phyloP scores from a whole-genome alignment of 23 tunicate genomes.

The Corella eumyota region DNA sequence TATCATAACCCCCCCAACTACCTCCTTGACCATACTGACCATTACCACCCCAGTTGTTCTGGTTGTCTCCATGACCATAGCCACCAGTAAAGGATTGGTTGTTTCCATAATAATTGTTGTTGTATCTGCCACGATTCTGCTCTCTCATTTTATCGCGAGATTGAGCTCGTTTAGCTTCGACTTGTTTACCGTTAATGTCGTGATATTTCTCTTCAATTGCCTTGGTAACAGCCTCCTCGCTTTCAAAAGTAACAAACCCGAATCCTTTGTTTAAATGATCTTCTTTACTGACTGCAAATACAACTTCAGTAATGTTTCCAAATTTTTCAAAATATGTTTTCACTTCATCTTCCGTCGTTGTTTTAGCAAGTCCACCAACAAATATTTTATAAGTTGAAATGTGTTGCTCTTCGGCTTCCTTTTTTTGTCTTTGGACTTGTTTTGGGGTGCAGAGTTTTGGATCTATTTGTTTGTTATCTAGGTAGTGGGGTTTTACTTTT shows the following conservation, averaged over 20 bases:
- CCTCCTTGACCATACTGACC: conserved; percentile 18
- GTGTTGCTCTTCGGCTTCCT: conserved; percentile 32
- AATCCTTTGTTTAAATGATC: conserved; percentile 41
- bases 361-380: conserved; percentile 40
- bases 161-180: conserved; percentile 41
- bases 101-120: neutral
- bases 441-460: conserved; percentile 64
- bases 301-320: conserved; percentile 34
- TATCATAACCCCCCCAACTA: conserved; percentile 12
- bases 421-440: conserved; percentile 34
- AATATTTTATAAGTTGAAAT: conserved; percentile 35
- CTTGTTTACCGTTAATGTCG: conserved; percentile 29
- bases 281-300: conserved; percentile 37
- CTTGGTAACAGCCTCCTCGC: conserved; percentile 10
- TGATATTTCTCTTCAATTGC: conserved; percentile 29
- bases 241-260: conserved; percentile 54
- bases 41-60: neutral
- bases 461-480: conserved; percentile 49
- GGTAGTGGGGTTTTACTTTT: conserved; percentile 26
- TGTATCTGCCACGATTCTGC: neutral
- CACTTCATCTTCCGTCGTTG: conserved; percentile 33
- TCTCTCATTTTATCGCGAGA: conserved; percentile 21
- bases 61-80: conserved; percentile 5
- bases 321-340: conserved; percentile 24
- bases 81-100: neutral